Evolutionary conservation across 2,888 invertebrate genomes (phyloP).

Genomic region (Yponomeuta sedellus): DNA sequence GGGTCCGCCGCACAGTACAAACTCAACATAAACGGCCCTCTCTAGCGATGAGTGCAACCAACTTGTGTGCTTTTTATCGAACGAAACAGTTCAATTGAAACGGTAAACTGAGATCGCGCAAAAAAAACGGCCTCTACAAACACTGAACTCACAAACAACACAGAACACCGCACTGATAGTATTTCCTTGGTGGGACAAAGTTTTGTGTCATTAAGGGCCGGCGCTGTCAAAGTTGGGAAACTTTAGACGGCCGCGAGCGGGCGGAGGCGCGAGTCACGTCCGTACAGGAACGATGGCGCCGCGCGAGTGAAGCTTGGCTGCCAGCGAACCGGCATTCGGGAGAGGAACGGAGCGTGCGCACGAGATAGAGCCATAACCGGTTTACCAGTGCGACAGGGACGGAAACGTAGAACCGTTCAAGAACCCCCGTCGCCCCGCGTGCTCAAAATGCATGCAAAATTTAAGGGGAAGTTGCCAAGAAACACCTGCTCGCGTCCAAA

Average conservation of each 20-base stretch:
- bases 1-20: constrained; percentile 55
- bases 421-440: constrained; percentile 35
- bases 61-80: constrained; percentile 62
- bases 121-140: constrained; percentile 35
- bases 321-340: constrained; percentile 14
- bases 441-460: constrained; percentile 35
- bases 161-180: constrained; percentile 14
- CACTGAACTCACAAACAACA: constrained; percentile 44
- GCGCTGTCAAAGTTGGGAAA: constrained; percentile 59
- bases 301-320: constrained; percentile 38
- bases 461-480: constrained; percentile 42
- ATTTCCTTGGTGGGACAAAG: constrained; percentile 23
- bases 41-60: constrained; percentile 54
- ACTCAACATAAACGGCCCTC: constrained; percentile 63
- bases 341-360: constrained; percentile 47
- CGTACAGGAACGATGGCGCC: constrained; percentile 49
- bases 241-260: constrained; percentile 58
- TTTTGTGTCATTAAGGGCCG: constrained; percentile 45
- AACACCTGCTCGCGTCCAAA: constrained; percentile 8
- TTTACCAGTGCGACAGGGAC: constrained; percentile 34
- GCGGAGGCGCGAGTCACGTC: constrained; percentile 35
- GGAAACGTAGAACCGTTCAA: constrained; percentile 40
- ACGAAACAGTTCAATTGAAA: constrained; percentile 69
- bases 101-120: constrained; percentile 63
- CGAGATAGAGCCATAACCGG: constrained; percentile 34